Base-by-base conservation (phyloP, 2,888 invertebrate species). In the Cephus runcator region DNA sequence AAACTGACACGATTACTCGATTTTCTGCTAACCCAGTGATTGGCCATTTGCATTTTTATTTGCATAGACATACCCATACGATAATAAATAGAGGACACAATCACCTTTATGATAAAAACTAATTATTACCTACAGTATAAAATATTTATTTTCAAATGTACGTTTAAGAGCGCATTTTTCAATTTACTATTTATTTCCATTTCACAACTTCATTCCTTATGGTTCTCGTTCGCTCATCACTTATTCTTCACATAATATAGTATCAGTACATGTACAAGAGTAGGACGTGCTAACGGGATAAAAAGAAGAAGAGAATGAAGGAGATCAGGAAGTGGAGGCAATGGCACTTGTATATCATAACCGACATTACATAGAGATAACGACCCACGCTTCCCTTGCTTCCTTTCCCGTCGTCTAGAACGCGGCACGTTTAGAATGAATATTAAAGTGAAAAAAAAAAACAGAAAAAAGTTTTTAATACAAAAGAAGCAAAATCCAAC, bases 311-410 rank as follows among this genome's bases (percentile, higher is more conserved):
- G 78, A 77, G 81, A 79, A 77, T 77, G 77, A 78, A 80, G 71
- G 83, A 83, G 56, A 56, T 56, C 56, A 56, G 82, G 80, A 83
- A 81, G 78, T 81, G 84, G 83, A 84, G 83, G 83, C 82, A 83
- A 81, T 84, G 82, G 83, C 83, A 83, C 76, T 73, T 73, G 79
- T 83, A 82, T 87, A 88, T 88, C 88, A 79, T 84, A 83, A 86
- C 84, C 83, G 84, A 86, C 84, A 84, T 71, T 85, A 87, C 82
- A 82, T 73, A 79, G 31, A 77, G 86, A 88, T 87, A 87, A 81
- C 69, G 30, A 76, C 88, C 88, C 85, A 88, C 88, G 85, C 85
- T 81, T 83, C 83, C 84, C 85, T 86, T 87, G 87, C 87, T 88
- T 87, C 87, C 87, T 85, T 80, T 81, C 79, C 2, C 6, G 56